Conservation (phyloP, 1,140 invertebrate genomes). For the Drosophila sechellia region DNA sequence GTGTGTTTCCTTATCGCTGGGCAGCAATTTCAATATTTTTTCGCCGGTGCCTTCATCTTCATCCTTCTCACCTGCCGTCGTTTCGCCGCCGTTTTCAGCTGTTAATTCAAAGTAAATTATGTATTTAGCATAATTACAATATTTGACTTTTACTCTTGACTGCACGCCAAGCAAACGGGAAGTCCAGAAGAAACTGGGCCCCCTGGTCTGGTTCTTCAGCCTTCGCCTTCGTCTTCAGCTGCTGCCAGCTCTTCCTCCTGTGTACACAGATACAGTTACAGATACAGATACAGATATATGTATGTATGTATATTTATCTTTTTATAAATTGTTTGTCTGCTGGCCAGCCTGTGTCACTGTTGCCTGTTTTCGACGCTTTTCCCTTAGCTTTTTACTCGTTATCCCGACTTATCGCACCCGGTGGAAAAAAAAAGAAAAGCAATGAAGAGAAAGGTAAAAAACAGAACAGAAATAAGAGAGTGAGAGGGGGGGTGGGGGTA, state of each 20-base stretch:
- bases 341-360: conserved; percentile 9
- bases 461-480: neutral
- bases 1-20: conserved; percentile 52
- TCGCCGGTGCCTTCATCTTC: conserved; percentile 4
- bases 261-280: neutral
- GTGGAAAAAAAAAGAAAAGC: neutral
- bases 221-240: conserved; percentile 9
- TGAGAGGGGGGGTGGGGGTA: too few relatives aligned
- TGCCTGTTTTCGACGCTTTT: neutral
- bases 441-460: neutral
- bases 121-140: conserved; percentile 83
- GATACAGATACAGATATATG: conserved; percentile 8
- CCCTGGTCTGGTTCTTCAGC: neutral
- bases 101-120: conserved; percentile 83
- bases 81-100: conserved; percentile 60
- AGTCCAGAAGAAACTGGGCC: conserved; percentile 5
- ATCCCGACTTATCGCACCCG: conserved; percentile 18
- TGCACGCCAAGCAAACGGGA: conserved; percentile 52
- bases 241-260: conserved; percentile 23
- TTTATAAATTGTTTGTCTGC: conserved; percentile 37
- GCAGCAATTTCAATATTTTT: conserved; percentile 66
- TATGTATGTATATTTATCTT: conserved; percentile 55
- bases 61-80: conserved; percentile 25
- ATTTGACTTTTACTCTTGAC: conserved; percentile 82
- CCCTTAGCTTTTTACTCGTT: conserved; percentile 5